phyloP scores from a whole-genome alignment of 2,888 invertebrate genomes.

The Lasioglossum pauxillum region DNA sequence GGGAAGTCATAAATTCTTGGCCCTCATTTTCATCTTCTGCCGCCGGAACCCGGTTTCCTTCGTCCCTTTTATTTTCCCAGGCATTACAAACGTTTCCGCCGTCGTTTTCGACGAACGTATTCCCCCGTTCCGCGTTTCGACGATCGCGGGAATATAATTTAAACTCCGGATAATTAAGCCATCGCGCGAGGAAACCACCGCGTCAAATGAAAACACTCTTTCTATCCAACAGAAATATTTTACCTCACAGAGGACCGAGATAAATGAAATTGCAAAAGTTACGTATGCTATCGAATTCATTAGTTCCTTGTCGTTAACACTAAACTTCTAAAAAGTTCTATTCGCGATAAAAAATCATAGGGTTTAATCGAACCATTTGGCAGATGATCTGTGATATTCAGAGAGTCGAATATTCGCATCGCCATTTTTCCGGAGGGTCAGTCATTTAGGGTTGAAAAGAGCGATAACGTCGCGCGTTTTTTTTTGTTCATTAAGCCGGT shows the following conservation, averaged over 20 bases:
- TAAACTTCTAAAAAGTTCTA: not conserved
- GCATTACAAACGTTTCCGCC: slow-evolving; percentile 14
- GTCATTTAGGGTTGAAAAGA: not conserved
- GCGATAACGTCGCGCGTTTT: not conserved
- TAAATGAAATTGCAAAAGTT: not conserved
- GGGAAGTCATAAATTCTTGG: slow-evolving; percentile 23
- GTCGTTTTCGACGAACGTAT: not conserved
- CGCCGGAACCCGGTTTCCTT: not conserved
- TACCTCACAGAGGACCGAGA: not conserved
- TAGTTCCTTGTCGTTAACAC: not conserved
- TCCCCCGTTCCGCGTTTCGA: not conserved
- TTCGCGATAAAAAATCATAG: not conserved
- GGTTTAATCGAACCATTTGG: not conserved
- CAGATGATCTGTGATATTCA: not conserved
- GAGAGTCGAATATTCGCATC: not conserved
- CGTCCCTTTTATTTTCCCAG: not conserved
- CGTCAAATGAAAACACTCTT: not conserved
- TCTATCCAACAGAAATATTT: not conserved
- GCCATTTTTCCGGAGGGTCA: not conserved
- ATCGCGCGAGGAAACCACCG: not conserved
- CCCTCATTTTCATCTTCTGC: slow-evolving; percentile 25
- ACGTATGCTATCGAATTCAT: not conserved
- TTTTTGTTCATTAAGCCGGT: not conserved
- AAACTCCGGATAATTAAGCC: not conserved
- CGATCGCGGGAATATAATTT: not conserved